Evolutionary conservation across 2,797 vertebrate genomes (phyloP).

Genomic region (Cottoperca gobio): DNA sequence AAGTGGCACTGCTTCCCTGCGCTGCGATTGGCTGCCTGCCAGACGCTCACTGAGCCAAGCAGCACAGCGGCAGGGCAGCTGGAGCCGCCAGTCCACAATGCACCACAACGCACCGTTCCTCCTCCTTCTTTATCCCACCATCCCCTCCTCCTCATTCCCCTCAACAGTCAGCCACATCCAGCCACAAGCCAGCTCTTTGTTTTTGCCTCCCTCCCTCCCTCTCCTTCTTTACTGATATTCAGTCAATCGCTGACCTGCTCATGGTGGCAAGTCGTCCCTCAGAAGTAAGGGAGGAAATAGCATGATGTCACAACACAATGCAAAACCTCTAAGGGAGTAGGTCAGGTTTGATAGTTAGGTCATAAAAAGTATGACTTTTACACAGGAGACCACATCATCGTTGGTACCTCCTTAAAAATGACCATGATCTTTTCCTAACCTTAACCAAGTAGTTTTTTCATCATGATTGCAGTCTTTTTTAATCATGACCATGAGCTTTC

Average conservation of each 20-base stretch:
- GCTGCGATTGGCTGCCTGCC: constrained; percentile 83
- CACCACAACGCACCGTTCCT: constrained; percentile 56
- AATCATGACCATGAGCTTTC: background rate
- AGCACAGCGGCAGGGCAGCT: constrained; percentile 79
- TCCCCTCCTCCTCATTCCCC: constrained; percentile 10
- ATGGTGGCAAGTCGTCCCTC: background rate
- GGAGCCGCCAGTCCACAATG: constrained; percentile 77
- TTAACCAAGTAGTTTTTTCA: background rate
- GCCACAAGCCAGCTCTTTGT: constrained; percentile 58
- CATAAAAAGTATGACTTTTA: background rate
- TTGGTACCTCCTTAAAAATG: background rate
- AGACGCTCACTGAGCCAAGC: constrained; percentile 79
- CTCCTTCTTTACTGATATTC: constrained; percentile 21
- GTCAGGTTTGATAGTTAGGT: background rate
- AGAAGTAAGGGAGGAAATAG: background rate
- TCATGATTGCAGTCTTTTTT: background rate
- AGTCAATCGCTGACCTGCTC: constrained; percentile 8
- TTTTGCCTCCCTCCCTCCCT: constrained; percentile 9
- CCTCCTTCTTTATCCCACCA: constrained; percentile 19
- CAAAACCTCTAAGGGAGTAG: background rate
- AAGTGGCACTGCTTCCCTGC: constrained; percentile 81
- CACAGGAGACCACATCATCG: background rate
- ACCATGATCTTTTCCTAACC: background rate
- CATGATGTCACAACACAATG: background rate
- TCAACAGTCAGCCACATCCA: constrained; percentile 31